Base-by-base conservation (phyloP, 1,140 invertebrate genomes). In the Diabrotica virgifera region DNA sequence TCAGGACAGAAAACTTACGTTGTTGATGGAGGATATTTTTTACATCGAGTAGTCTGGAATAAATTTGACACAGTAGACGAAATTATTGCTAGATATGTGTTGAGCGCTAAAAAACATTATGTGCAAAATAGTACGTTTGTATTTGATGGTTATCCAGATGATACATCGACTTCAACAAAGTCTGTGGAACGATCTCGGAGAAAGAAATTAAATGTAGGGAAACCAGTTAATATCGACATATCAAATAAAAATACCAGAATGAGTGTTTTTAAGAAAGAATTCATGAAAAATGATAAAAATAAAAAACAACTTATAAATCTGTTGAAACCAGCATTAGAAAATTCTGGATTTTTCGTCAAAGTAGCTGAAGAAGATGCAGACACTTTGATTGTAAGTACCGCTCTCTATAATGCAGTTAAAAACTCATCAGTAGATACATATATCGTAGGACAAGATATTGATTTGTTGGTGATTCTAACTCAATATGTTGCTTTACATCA, bases 1-100 rank as follows among this genome's bases (percentile, higher is more conserved):
- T 50, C 5, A 61, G n/a, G n/a, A n/a, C n/a, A n/a, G n/a, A n/a
- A n/a, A n/a, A n/a, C n/a, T n/a, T n/a, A 70, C 57, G 14, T 76
- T 53, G 67, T 79, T 55, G 76, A 80, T 58, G 76, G 76, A 62
- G 72, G 74, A 72, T 77, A 67, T 64, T 66, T 78, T 52, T 51
- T 75, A 38, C 72, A 75, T 52, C 36, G 51, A 36, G 69, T 73
- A 65, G 62, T 74, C 59, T 74, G 73, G 77, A 36, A 66, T 66
- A 46, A 66, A 9, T 70, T 74, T 65, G 67, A 69, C 64, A 72
- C 73, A 51, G 75, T 76, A 62, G 58, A 56, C 52, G 59, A 65
- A 57, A 77, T 79, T 59, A 74, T 72, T 61, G 63, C 72, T 38
- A 56, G 54, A 50, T 72, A 70, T 53, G 13, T 65, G 5, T 1